A percentile compares a stretch with the other conserved stretches of the same genome.
Evolutionary conservation across 2,888 invertebrate species (phyloP).

Genomic region (Ditula angustiorana): DNA sequence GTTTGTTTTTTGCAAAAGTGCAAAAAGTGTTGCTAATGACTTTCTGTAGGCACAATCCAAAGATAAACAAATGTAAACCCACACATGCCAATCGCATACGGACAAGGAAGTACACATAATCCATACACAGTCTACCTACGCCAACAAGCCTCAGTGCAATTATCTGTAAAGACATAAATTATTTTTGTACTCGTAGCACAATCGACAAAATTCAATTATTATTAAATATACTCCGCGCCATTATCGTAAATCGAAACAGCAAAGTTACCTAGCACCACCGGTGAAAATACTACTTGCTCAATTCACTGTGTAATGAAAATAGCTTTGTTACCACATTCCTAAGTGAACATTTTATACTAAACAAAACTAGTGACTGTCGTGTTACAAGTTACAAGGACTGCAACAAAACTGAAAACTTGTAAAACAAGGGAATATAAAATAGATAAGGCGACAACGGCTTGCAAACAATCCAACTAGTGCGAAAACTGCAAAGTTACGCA

Average conservation of each 20-base stretch:
- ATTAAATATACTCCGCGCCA: conserved; percentile 13
- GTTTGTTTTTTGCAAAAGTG: background rate
- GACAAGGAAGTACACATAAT: conserved; percentile 29
- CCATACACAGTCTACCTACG: conserved; percentile 23
- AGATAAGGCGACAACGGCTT: conserved; percentile 22
- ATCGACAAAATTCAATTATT: conserved; percentile 18
- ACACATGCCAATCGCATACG: conserved; percentile 26
- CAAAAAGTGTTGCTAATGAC: conserved; percentile 34
- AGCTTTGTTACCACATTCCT: conserved; percentile 9
- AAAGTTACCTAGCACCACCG: background rate
- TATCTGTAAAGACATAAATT: conserved; percentile 38
- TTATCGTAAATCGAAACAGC: conserved; percentile 18
- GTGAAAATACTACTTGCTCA: conserved; percentile 8
- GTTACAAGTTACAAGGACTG: conserved; percentile 22
- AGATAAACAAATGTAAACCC: conserved; percentile 22
- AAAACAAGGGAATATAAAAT: conserved; percentile 37
- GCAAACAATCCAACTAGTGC: conserved; percentile 21
- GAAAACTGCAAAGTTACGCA: conserved; percentile 27
- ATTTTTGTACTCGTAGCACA: conserved; percentile 28
- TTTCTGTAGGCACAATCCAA: conserved; percentile 9
- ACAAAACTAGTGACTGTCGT: conserved; percentile 22
- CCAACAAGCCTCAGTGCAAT: conserved; percentile 28
- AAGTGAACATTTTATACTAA: conserved; percentile 9
- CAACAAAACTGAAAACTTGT: conserved; percentile 34
- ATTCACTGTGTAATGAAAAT: conserved; percentile 4